These are phyloP conservation scores for Odontesthes bonariensis DNA, from an alignment of 2,113 vertebrate species.

Conservation along the genomic window DNA sequence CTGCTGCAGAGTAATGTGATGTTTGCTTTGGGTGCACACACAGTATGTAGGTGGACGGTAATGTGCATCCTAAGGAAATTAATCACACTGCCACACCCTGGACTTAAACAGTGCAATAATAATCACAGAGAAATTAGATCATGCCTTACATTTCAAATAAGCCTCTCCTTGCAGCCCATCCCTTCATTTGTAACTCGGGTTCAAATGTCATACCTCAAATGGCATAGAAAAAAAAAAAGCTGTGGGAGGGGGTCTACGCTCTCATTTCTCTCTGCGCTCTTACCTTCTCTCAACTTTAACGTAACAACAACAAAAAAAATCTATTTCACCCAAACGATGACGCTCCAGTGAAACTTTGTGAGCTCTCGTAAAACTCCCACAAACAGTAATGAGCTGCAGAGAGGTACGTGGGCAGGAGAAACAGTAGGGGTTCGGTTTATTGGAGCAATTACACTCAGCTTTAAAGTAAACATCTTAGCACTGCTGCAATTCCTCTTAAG, in stretches of 20 bases:
- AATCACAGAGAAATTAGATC: conserved; percentile 27
- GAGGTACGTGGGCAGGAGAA: conserved; percentile 16
- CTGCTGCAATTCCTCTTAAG: not conserved
- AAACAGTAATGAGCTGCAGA: conserved; percentile 32
- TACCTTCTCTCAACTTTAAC: not conserved
- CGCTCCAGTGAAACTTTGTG: conserved; percentile 1
- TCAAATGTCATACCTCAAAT: not conserved
- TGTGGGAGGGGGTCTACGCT: too few species aligned
- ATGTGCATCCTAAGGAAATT: conserved; percentile 23
- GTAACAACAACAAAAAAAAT: conserved; percentile 5
- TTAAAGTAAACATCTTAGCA: not conserved
- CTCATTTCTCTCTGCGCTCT: not conserved
- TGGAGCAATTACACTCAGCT: conserved; percentile 16
- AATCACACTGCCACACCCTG: conserved; percentile 41
- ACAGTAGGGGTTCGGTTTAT: conserved; percentile 14
- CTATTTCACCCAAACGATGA: conserved; percentile 14
- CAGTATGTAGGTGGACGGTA: not conserved
- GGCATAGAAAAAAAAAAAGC: not conserved
- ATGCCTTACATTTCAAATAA: conserved; percentile 37
- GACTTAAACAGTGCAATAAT: conserved; percentile 3
- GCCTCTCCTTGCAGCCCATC: not conserved
- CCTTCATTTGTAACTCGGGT: not conserved
- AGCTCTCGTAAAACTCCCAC: conserved; percentile 35
- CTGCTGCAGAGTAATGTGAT: conserved; percentile 25
- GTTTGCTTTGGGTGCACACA: not conserved